phyloP scores from a whole-genome alignment of 64 coral and sea anemone genomes.

The Cladopsammia gracilis region DNA sequence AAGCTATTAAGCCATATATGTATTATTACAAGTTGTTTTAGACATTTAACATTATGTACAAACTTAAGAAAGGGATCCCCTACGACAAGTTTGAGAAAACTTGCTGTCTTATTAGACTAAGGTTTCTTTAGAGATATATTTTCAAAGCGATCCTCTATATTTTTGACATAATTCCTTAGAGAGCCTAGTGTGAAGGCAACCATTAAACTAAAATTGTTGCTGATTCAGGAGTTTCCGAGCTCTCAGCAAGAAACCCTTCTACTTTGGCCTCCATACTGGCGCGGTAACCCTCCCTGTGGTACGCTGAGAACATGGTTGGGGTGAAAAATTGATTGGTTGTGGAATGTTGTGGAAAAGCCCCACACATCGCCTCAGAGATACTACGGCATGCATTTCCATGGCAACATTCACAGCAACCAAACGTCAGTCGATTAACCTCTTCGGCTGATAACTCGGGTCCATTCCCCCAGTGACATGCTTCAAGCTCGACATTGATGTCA shows the following conservation, averaged over 20 bases:
- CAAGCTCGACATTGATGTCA: conserved; percentile 28
- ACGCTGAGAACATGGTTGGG: conserved; percentile 9
- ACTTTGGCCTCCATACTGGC: conserved; percentile 24
- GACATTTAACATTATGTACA: too few relatives aligned
- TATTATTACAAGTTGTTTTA: too few relatives aligned
- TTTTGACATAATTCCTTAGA: too few relatives aligned
- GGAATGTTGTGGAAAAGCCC: neutral
- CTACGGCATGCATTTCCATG: conserved; percentile 1
- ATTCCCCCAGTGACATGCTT: conserved; percentile 1
- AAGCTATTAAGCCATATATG: too few relatives aligned
- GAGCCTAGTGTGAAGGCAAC: too few relatives aligned
- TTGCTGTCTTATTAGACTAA: too few relatives aligned
- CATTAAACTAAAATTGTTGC: too few relatives aligned
- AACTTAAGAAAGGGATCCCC: too few relatives aligned
- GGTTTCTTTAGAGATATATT: too few relatives aligned
- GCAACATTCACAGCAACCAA: conserved; percentile 40
- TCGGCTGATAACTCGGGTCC: conserved; percentile 1
- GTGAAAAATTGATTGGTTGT: conserved; percentile 29
- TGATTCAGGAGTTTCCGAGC: too few relatives aligned
- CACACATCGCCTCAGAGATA: conserved; percentile 11
- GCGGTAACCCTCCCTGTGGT: conserved; percentile 32
- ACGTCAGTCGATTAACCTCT: neutral
- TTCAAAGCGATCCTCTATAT: too few relatives aligned
- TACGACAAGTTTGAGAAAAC: too few relatives aligned
- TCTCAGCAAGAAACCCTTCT: neutral